Conservation (phyloP, 2,888 invertebrate species). For the Thymelicus sylvestris region DNA sequence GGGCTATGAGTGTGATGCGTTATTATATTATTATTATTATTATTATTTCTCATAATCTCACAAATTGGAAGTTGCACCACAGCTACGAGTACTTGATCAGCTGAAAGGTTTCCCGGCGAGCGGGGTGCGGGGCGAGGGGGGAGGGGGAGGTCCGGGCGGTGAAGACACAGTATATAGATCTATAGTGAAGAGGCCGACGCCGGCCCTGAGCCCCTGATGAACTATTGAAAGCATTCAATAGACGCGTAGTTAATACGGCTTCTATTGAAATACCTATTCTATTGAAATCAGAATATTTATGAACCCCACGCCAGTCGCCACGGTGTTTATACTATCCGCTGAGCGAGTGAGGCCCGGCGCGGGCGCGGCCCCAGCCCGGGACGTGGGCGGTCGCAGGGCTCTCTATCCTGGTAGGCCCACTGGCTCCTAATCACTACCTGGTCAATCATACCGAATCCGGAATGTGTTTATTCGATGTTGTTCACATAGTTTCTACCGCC, state of each 20-base stretch:
- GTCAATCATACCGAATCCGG: too few species aligned
- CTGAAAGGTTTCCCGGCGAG: slow-evolving; percentile 38
- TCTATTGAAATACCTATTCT: slow-evolving; percentile 34
- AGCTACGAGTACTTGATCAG: slow-evolving; percentile 27
- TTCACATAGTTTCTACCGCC: too few species aligned
- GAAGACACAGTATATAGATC: too few species aligned
- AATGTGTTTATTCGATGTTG: too few species aligned
- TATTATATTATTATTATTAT: too few species aligned
- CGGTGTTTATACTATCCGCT: slow-evolving; percentile 28
- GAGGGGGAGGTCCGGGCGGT: background rate
- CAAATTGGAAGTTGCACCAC: slow-evolving; percentile 12
- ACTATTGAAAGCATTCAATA: slow-evolving; percentile 40
- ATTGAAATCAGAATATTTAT: slow-evolving; percentile 26
- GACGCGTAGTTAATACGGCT: slow-evolving; percentile 26
- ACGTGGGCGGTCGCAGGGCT: background rate
- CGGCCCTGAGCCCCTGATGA: slow-evolving; percentile 25
- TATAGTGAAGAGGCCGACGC: slow-evolving; percentile 2
- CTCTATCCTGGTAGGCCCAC: too few species aligned
- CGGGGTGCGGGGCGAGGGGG: slow-evolving; percentile 1
- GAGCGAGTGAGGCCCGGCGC: background rate
- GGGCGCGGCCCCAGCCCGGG: background rate
- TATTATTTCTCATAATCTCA: slow-evolving; percentile 19
- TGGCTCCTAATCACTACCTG: too few species aligned
- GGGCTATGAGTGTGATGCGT: too few species aligned
- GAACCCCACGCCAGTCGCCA: slow-evolving; percentile 2